Conservation (phyloP, 2,888 invertebrate species). For the Morpho achilles region DNA sequence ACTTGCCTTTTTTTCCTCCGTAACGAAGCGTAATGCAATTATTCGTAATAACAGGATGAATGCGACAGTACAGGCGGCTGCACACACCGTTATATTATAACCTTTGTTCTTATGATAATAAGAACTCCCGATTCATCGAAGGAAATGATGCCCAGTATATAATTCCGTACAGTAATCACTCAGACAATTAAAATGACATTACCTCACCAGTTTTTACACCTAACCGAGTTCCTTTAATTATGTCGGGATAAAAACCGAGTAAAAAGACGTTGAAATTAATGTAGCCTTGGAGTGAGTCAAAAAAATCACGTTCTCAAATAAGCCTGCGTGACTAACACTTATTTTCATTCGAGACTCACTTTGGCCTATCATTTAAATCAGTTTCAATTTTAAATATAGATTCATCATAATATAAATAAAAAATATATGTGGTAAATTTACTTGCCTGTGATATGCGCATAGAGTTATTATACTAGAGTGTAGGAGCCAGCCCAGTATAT, state of each 20-base stretch:
- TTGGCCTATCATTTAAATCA: constrained; percentile 5
- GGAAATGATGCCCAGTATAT: constrained; percentile 22
- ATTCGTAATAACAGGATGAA: constrained; percentile 77
- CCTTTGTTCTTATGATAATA: constrained; percentile 20
- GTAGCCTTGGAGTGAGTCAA: constrained; percentile 29
- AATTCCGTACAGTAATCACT: constrained; percentile 61
- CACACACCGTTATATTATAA: constrained; percentile 10
- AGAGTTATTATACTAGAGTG: no score
- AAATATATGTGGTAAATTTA: no score
- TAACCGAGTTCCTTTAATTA: constrained; percentile 66
- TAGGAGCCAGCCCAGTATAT: no score
- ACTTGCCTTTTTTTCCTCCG: constrained; percentile 68
- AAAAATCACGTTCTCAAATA: constrained; percentile 33
- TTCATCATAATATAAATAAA: no score
- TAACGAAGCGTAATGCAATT: constrained; percentile 79
- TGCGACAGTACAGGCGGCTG: constrained; percentile 50
- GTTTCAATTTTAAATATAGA: not conserved
- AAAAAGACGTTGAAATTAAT: constrained; percentile 44
- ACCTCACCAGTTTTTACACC: constrained; percentile 70
- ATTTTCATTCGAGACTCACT: constrained; percentile 9
- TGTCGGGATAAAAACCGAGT: constrained; percentile 49
- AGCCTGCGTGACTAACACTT: constrained; percentile 29
- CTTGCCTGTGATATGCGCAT: no score
- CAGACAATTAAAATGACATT: constrained; percentile 78
- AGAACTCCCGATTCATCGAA: constrained; percentile 19